Evolutionary conservation across 2,888 invertebrate genomes (phyloP), one percentile per base, ranked within the genome.

Genomic region (Muschampia plurimacula): DNA sequence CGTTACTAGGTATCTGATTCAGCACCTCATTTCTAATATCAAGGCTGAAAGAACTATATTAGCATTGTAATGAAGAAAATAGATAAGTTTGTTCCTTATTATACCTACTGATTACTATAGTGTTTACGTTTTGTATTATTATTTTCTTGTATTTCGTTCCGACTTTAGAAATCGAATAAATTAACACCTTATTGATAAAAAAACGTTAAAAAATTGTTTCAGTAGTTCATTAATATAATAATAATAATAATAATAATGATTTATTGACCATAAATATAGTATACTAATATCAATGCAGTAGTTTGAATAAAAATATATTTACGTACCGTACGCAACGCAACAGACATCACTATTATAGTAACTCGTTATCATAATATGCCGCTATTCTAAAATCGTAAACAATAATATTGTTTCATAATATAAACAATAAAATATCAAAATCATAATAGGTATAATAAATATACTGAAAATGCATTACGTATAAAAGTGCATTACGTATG

Each of bases 401-500:
- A 46, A 46, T 46, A 13, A 5, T 46, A 46, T 13, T 46, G 46
- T 46, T 46, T 46, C 12, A 46, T 13, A 46, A 46, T 32, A 55
- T 22, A 22, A 55, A 55, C 55, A 55, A n/a, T 52, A 9, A 44
- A 22, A 22, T 32, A 32, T 32, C 32, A 3, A 32, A 8, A 41
- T 49, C 22, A 7, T 55, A 7, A 22, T 22, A 55, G 7, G 39
- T 7, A 62, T n/a, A 5, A n/a, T 39, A 28, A 59, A 39, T 55
- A 15, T 46, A 15, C 36, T 15, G 1, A 49, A 63, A n/a, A 77
- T 80, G 82, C 81, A 80, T 80, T 80, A 81, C 81, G 80, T 81
- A 84, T 82, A 83, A 82, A 81, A 77, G 75, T 81, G 82, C 80
- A 84, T 81, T 83, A 83, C 80, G 82, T 80, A 74, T 41, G 9